Evolutionary conservation across 2,888 invertebrate genomes (phyloP).

Genomic region (Prionchulus punctatus): DNA sequence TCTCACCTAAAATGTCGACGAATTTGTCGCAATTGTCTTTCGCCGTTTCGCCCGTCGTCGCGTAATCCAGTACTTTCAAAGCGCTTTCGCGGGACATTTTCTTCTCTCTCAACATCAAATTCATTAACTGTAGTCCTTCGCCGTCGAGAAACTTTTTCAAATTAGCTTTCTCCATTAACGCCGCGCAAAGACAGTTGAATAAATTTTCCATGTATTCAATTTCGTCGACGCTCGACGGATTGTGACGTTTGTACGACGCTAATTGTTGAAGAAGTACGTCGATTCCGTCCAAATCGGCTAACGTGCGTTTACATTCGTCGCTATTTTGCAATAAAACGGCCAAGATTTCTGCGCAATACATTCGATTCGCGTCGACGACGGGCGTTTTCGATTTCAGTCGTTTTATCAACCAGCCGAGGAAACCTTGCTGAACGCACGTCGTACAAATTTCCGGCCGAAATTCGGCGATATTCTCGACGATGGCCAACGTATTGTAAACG

Average conservation of each 20-base stretch:
- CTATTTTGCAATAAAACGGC: slow-evolving; percentile 83
- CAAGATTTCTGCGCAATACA: slow-evolving; percentile 86
- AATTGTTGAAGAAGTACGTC: slow-evolving; percentile 61
- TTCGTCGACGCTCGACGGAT: slow-evolving; percentile 58
- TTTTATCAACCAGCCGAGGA: slow-evolving; percentile 77
- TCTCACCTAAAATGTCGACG: slow-evolving; percentile 67
- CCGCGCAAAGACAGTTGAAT: slow-evolving; percentile 84
- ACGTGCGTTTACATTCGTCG: slow-evolving; percentile 41
- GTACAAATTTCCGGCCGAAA: background rate
- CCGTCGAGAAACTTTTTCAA: slow-evolving; percentile 80
- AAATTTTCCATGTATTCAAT: slow-evolving; percentile 97
- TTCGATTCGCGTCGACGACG: slow-evolving; percentile 82
- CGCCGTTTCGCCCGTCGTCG: slow-evolving; percentile 62
- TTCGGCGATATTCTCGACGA: slow-evolving; percentile 66
- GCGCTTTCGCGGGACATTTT: slow-evolving; percentile 90
- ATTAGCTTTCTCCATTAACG: slow-evolving; percentile 58
- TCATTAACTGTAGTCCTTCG: slow-evolving; percentile 97
- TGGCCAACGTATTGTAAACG: slow-evolving; percentile 76
- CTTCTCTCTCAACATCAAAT: slow-evolving; percentile 92
- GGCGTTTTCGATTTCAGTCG: slow-evolving; percentile 43
- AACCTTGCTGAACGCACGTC: slow-evolving; percentile 74
- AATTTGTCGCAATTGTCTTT: slow-evolving; percentile 57
- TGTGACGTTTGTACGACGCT: slow-evolving; percentile 25
- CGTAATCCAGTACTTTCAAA: slow-evolving; percentile 89
- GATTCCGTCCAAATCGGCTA: slow-evolving; percentile 67